Evolutionary conservation across 1,140 invertebrate genomes (phyloP), one percentile per base, ranked within the genome.

Genomic region (Lepidurus apus): DNA sequence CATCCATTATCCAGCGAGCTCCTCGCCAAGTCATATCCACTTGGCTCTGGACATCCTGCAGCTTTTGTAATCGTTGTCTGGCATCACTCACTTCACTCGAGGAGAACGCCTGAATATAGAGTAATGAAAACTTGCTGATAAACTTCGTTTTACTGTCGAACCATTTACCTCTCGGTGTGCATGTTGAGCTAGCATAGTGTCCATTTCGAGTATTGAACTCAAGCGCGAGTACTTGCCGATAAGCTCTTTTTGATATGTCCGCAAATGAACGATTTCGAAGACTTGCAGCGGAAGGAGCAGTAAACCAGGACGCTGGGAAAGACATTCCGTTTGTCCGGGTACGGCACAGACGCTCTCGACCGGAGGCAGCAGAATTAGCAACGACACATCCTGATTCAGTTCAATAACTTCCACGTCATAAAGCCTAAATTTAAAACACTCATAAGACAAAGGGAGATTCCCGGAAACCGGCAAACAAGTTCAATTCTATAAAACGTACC

Each of bases 341-440:
- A 95, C 93, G 1, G 93, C 93, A 82, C 95, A 98, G 0, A 95
- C 94, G 75, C 91, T 91, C 82, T 98, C 95, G 0, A 92, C 90
- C 0, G 95, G 92, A 0, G 96, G 96, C 80, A 97, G 92, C 7
- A 97, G 87, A 78, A 98, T 90, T 0, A 98, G 87, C 79, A 98
- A 93, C 42, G 95, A 94, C 26, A 98, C 94, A 79, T 96, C 92
- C 74, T 87, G 87, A 81, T 91, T 95, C 1, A 97, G 86, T 85
- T 98, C 96, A 74, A 98, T 91, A 0, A 98, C 93, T 87, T 98
- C 96, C 8, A 91, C 87, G 82, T 96, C 94, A 85, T 97, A 98
- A 24, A 98, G 85, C 80, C 96, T 85, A 79, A 83, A 53, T 65
- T 6, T 47, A 8, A 77, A 82, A 82, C 43, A 65, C 6, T 21